Evolutionary conservation across 2,113 vertebrate genomes (phyloP).

Genomic region (Eonycteris spelaea): DNA sequence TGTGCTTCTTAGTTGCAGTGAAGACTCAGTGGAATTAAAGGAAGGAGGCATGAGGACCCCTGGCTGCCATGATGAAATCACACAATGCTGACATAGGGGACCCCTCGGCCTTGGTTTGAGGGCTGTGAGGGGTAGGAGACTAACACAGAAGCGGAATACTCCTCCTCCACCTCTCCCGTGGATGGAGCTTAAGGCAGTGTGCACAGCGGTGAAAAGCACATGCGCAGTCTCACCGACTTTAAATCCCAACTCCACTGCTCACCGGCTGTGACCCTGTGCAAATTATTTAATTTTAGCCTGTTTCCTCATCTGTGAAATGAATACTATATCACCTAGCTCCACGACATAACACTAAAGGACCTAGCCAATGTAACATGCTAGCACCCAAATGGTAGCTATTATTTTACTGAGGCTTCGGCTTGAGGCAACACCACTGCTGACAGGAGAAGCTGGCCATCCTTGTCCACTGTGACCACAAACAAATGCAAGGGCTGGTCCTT

Average conservation of each 20-base stretch:
- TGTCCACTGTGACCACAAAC: not conserved
- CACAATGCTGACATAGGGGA: not conserved
- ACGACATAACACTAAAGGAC: not conserved
- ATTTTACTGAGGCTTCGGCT: not conserved
- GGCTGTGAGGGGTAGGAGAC: not conserved
- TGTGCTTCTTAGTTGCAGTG: not conserved
- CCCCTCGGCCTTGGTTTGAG: not conserved
- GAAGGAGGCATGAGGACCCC: not conserved
- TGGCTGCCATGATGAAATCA: not conserved
- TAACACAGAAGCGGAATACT: too few species aligned
- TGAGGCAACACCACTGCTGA: not conserved
- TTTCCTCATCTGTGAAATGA: not conserved
- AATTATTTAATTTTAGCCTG: not conserved
- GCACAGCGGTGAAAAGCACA: not conserved
- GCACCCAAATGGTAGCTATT: not conserved
- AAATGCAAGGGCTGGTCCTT: not conserved
- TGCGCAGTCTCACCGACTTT: not conserved
- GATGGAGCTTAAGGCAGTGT: not conserved
- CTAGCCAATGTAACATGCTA: not conserved
- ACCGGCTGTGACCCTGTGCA: not conserved
- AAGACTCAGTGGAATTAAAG: not conserved
- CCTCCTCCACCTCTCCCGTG: not conserved
- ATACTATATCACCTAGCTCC: not conserved
- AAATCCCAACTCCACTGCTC: not conserved
- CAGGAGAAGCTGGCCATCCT: not conserved